Evolutionary conservation across 2,113 vertebrate species (phyloP).

Genomic region (Ciconia maguari): DNA sequence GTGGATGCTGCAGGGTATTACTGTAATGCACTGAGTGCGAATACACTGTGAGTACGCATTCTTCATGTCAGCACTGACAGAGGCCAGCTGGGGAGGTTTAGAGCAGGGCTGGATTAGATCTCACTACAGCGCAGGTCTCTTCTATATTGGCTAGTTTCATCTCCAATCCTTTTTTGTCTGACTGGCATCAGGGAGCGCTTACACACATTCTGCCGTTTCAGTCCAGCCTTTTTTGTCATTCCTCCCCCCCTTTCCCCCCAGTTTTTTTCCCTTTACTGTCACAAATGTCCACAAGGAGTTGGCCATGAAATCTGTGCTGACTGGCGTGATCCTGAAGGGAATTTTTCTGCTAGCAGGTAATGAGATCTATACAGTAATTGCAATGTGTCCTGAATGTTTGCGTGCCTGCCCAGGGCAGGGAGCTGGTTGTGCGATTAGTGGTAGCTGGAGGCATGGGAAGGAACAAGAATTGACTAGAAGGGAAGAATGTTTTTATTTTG

Average conservation of each 20-base stretch:
- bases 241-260: not conserved
- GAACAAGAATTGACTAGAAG: not conserved
- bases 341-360: slow-evolving; percentile 78
- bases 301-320: slow-evolving; percentile 66
- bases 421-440: not conserved
- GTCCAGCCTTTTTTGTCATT: not conserved
- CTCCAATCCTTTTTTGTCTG: slow-evolving; percentile 76
- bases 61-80: slow-evolving; percentile 81
- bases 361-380: not conserved
- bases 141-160: slow-evolving; percentile 59
- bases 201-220: not conserved
- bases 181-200: slow-evolving; percentile 60
- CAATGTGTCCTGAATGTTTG: not conserved
- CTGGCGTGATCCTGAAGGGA: slow-evolving; percentile 62
- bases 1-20: not conserved
- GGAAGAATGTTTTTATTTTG: not conserved
- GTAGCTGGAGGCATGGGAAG: not conserved
- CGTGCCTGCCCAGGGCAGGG: not conserved
- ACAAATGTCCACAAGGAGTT: slow-evolving; percentile 44
- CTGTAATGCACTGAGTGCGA: not conserved
- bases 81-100: slow-evolving; percentile 81
- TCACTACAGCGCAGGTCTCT: slow-evolving; percentile 56
- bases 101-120: slow-evolving; percentile 74
- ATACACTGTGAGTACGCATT: slow-evolving; percentile 66
- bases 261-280: not conserved